These are phyloP conservation scores for Nothobranchius kuhntae DNA, from an alignment of 2,113 vertebrate genomes.

Conservation along the genomic window DNA sequence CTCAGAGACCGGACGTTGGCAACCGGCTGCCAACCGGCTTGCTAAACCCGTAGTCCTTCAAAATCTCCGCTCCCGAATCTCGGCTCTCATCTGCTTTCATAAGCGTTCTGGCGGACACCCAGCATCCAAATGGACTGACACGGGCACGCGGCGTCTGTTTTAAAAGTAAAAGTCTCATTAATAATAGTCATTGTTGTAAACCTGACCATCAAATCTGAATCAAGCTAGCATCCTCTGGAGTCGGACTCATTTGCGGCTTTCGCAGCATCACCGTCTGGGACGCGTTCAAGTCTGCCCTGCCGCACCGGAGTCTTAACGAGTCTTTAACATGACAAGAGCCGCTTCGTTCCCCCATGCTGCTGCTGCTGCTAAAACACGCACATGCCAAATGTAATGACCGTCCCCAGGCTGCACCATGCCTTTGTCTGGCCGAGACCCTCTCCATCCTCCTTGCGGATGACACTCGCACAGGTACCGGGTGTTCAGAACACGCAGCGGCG, in stretches of 20 bases:
- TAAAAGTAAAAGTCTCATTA: neutral
- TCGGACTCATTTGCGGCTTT: conserved; percentile 32
- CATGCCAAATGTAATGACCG: conserved; percentile 58
- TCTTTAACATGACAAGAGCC: conserved; percentile 40
- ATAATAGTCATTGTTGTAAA: conserved; percentile 13
- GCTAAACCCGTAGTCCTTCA: conserved; percentile 54
- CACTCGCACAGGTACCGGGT: conserved; percentile 54
- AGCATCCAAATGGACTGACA: neutral
- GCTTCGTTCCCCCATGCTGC: neutral
- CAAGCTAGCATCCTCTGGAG: conserved; percentile 61
- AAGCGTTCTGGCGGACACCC: neutral
- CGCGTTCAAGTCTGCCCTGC: conserved; percentile 4
- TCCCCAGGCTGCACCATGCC: conserved; percentile 60
- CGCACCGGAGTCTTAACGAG: conserved; percentile 40
- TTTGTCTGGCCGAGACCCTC: conserved; percentile 59
- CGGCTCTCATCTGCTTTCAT: conserved; percentile 11
- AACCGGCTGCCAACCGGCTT: conserved; percentile 42
- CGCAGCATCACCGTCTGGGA: conserved; percentile 41
- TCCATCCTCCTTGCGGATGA: conserved; percentile 75
- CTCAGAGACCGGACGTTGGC: conserved; percentile 39
- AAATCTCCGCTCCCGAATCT: conserved; percentile 49
- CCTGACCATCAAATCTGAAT: conserved; percentile 46
- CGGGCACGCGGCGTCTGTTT: neutral
- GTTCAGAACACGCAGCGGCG: conserved; percentile 49
- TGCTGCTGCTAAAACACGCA: conserved; percentile 8